Evolutionary conservation across 2,797 vertebrate genomes (phyloP).

Genomic region (Lates japonicus): DNA sequence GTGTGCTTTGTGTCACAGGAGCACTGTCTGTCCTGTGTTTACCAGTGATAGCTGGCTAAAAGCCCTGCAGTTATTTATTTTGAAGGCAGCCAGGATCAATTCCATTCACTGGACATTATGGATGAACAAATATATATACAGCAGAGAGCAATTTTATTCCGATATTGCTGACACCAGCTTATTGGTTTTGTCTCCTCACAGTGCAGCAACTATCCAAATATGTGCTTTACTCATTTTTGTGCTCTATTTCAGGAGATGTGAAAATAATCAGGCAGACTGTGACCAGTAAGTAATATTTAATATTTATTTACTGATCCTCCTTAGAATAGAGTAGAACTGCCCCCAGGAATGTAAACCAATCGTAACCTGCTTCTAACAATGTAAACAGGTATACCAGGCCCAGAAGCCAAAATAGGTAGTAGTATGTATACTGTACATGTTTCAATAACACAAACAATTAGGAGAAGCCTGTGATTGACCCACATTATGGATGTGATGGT

Average conservation of each 20-base stretch:
- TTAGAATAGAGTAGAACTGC: not conserved
- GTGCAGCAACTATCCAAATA: not conserved
- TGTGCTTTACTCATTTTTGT: constrained; percentile 34
- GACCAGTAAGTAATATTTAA: constrained; percentile 75
- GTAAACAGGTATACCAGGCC: constrained; percentile 8
- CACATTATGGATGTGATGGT: constrained; percentile 48
- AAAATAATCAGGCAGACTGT: constrained; percentile 77
- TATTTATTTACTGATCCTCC: not conserved
- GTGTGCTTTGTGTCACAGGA: constrained; percentile 59
- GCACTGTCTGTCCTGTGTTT: constrained; percentile 34
- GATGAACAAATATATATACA: constrained; percentile 32
- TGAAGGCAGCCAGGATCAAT: constrained; percentile 42
- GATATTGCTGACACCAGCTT: constrained; percentile 30
- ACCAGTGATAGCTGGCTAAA: constrained; percentile 30
- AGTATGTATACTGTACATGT: constrained; percentile 16
- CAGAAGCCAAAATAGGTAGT: constrained; percentile 1
- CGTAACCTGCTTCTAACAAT: not conserved
- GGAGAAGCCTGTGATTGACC: constrained; percentile 69
- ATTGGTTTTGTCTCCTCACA: not conserved
- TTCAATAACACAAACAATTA: constrained; percentile 36
- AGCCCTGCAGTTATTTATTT: constrained; percentile 44
- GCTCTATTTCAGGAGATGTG: constrained; percentile 80
- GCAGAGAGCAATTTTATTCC: constrained; percentile 18
- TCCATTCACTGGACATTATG: constrained; percentile 38
- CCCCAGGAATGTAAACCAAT: not conserved